Base-by-base conservation (phyloP, 2,888 invertebrate genomes). In the Dynastes tityus region DNA sequence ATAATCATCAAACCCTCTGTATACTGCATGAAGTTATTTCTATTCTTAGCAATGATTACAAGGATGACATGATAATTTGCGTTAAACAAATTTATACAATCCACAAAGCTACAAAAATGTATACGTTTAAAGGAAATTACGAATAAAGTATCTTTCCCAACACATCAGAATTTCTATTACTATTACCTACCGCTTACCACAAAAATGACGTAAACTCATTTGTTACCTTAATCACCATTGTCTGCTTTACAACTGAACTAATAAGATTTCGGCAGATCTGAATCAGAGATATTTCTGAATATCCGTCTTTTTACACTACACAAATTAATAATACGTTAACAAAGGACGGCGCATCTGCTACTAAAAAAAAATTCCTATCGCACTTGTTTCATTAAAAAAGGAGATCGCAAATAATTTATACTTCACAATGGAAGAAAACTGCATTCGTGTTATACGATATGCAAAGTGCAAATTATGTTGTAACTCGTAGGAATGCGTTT, bases 241-340 rank as follows among this genome's bases (percentile, higher is more conserved):
- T 67, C 22, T 40, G 65, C 40, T 37, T 67, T 37, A 49, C 45
- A 67, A 49, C 16, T 22, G 6, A 58, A 22, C 40, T 67, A 67
- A 67, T 63, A 63, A 22, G 40, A 37, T 65, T 65, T 65, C 13
- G n/a, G 40, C 37, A 65, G 65, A 65, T 65, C 40, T 65, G 65
- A 65, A 45, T 67, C 65, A 67, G 4, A 45, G 65, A 67, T 67
- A 67, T 67, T 67, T 67, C 40, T 45, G 65, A 67, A 67, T 16
- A 67, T 67, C 65, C 65, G 45, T 16, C 37, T 67, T 22, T 67
- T 67, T 67, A 67, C 9, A 8, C 40, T 65, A 37, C 40, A 16
- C 55, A 16, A 55, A 55, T 6, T n/a, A 22, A n/a, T 8, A 16
- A 58, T 3, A 58, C 55, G 55, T 58, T 58, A 37, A 58, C 55